These are phyloP conservation scores for Osmoderma eremita DNA, from an alignment of 2,888 invertebrate species.

Conservation along the genomic window DNA sequence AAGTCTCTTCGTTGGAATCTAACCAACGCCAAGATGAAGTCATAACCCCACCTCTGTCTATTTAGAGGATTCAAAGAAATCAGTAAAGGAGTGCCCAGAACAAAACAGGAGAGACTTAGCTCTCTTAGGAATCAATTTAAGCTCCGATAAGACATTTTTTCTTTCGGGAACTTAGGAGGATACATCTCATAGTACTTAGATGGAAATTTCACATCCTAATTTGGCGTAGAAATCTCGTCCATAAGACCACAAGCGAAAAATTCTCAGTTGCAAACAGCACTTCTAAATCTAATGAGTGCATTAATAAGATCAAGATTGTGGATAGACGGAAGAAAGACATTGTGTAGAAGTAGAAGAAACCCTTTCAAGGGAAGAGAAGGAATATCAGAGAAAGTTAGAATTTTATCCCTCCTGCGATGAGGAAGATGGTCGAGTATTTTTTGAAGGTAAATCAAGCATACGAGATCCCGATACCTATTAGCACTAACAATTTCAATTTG, in stretches of 20 bases:
- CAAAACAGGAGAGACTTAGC: neutral
- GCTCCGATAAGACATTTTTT: conserved; percentile 47
- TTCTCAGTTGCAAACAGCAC: conserved; percentile 43
- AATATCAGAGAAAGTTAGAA: too few species aligned
- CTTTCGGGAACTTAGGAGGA: conserved; percentile 45
- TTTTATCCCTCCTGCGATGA: too few species aligned
- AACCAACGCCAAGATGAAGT: too few species aligned
- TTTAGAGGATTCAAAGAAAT: neutral
- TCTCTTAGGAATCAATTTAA: conserved; percentile 45
- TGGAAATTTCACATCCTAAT: conserved; percentile 46
- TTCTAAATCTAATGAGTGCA: conserved; percentile 48
- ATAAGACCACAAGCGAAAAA: conserved; percentile 45
- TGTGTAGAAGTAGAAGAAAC: conserved; percentile 47
- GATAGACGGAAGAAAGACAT: conserved; percentile 43
- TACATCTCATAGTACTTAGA: conserved; percentile 44
- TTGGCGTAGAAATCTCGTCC: conserved; percentile 47
- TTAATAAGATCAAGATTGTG: conserved; percentile 44
- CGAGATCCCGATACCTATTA: too few species aligned
- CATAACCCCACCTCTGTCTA: neutral
- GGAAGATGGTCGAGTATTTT: too few species aligned
- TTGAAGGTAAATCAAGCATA: too few species aligned
- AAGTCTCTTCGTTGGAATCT: too few species aligned
- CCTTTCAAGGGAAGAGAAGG: conserved; percentile 5
- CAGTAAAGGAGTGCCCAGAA: neutral
- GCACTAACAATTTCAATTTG: too few species aligned